Conservation (phyloP, 30 jellyfish, hydroid and myxozoan species). For the Turritopsis dohrnii region DNA sequence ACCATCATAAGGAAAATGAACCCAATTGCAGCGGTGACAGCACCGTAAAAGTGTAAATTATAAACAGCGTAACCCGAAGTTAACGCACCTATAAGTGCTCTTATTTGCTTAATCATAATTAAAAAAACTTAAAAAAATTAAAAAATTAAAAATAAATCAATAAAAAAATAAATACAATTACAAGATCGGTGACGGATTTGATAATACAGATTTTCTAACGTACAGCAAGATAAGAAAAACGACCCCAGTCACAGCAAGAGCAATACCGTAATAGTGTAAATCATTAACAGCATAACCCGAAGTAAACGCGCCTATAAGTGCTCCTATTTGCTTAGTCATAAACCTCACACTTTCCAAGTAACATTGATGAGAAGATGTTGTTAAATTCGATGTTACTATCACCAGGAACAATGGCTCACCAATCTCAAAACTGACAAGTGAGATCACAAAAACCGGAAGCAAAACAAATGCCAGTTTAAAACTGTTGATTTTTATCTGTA, state of each 20-base stretch:
- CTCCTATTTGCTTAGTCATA: not conserved
- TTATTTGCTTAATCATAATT: not conserved
- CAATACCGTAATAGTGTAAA: not conserved
- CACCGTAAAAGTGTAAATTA: not conserved
- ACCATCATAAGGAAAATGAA: not conserved
- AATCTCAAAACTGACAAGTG: not conserved
- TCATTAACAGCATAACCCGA: not conserved
- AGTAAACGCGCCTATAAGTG: not conserved
- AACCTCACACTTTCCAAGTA: not conserved
- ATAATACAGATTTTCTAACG: not conserved
- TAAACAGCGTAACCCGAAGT: not conserved
- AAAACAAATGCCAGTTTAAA: not conserved
- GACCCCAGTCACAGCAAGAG: not conserved
- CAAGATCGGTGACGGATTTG: not conserved
- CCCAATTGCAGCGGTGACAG: not conserved
- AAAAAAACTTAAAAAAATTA: too few relatives aligned
- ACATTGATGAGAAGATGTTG: not conserved
- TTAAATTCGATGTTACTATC: not conserved
- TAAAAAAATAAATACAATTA: too few relatives aligned
- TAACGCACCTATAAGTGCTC: not conserved
- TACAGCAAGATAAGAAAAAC: not conserved
- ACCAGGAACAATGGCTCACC: not conserved
- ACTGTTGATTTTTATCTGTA: not conserved
- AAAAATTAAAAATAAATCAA: too few relatives aligned
- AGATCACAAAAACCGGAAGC: not conserved